Evolutionary conservation across 1,140 invertebrate species (phyloP).

Genomic region (Eubasilissa regina): DNA sequence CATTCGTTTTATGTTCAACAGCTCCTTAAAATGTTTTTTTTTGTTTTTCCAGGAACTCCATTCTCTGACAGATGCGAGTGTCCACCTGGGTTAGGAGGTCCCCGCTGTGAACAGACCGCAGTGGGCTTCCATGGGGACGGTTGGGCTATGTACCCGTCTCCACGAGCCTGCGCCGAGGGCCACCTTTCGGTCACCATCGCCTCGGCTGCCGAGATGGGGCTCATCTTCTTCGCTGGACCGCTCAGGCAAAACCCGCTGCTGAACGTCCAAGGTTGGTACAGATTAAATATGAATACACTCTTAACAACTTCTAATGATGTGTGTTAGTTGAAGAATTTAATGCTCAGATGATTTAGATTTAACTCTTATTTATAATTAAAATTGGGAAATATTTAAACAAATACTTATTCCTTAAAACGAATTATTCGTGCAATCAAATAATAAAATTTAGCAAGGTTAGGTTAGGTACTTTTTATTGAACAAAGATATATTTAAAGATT

Average conservation of each 20-base stretch:
- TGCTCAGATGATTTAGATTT: no score
- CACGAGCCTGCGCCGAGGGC: constrained; percentile 84
- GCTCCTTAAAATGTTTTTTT: no score
- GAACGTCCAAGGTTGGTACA: constrained; percentile 73
- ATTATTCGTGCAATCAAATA: no score
- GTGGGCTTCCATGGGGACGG: constrained; percentile 91
- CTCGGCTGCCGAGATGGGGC: constrained; percentile 80
- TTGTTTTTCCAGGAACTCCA: constrained; percentile 71
- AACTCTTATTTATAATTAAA: neutral
- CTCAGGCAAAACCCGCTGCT: constrained; percentile 76
- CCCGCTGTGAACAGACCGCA: constrained; percentile 90
- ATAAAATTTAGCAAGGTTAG: no score
- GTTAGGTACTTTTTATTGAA: no score
- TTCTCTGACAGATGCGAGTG: constrained; percentile 78
- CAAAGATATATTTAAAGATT: no score
- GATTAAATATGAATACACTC: no score
- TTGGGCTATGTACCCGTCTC: constrained; percentile 90
- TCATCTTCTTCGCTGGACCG: constrained; percentile 95
- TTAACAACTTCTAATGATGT: no score
- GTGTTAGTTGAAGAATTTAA: no score
- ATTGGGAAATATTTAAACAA: no score
- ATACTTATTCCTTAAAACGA: no score
- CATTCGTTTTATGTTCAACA: no score
- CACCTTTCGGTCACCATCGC: constrained; percentile 86
- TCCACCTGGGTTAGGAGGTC: constrained; percentile 84